These are phyloP conservation scores for Xiphydria camelus DNA, from an alignment of 2,888 invertebrate genomes.

Conservation along the genomic window DNA sequence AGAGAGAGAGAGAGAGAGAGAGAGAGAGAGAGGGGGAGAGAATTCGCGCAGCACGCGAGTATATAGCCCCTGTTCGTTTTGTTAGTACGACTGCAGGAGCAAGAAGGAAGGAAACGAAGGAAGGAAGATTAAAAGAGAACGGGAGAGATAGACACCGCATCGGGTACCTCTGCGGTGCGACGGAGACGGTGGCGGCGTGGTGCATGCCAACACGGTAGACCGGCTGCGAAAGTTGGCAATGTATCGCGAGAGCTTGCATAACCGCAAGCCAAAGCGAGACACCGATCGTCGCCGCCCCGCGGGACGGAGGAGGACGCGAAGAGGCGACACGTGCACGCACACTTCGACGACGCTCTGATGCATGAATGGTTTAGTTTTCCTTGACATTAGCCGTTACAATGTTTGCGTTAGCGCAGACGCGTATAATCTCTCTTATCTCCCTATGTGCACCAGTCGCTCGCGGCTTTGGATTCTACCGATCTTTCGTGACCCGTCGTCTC, in stretches of 20 bases:
- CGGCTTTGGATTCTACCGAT: no score
- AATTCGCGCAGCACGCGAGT: slow-evolving; percentile 3
- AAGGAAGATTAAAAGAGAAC: no score
- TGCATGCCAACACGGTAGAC: no score
- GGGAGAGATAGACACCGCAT: no score
- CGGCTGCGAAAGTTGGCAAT: slow-evolving; percentile 37
- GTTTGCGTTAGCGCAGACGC: no score
- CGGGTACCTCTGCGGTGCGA: no score
- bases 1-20: background rate
- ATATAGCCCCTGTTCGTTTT: slow-evolving; percentile 19
- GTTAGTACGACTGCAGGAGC: no score
- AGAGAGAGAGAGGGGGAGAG: slow-evolving; percentile 1
- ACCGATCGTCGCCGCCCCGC: background rate
- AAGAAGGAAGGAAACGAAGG: no score
- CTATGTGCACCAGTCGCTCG: no score
- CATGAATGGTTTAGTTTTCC: slow-evolving; percentile 32
- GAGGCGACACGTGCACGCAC: slow-evolving; percentile 30
- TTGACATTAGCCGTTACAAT: slow-evolving; percentile 43
- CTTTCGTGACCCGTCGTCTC: no score
- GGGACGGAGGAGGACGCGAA: background rate
- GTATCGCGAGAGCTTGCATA: slow-evolving; percentile 31
- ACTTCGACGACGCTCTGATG: slow-evolving; percentile 14
- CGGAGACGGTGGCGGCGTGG: no score
- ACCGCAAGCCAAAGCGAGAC: slow-evolving; percentile 8
- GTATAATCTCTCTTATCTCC: no score